Evolutionary conservation across 2,113 vertebrate genomes (phyloP).

Genomic region (Shinisaurus crocodilurus): DNA sequence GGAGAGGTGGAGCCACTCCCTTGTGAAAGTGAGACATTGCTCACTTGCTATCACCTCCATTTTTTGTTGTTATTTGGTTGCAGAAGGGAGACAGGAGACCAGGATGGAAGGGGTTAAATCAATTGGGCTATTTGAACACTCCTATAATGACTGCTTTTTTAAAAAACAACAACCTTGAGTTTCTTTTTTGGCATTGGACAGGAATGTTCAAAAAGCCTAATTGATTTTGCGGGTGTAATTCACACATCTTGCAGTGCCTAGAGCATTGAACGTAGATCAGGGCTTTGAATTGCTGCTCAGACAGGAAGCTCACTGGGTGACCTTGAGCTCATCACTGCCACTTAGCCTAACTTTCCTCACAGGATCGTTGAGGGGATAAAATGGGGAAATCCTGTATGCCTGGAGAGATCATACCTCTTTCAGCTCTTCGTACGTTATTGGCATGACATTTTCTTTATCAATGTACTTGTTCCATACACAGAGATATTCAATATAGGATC

Average conservation of each 20-base stretch:
- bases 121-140: neutral
- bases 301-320: neutral
- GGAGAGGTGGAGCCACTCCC: no score
- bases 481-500: slow-evolving; percentile 85
- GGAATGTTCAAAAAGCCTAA: neutral
- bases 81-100: neutral
- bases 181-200: neutral
- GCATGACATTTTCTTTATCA: slow-evolving; percentile 76
- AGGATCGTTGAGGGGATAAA: neutral
- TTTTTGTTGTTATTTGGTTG: neutral
- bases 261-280: neutral
- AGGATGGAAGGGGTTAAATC: neutral
- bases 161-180: neutral
- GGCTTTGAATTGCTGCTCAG: neutral
- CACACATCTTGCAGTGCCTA: neutral
- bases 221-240: neutral
- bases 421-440: slow-evolving; percentile 83
- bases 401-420: slow-evolving; percentile 75
- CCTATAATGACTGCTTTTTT: neutral
- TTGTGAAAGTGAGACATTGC: no score
- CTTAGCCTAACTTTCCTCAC: neutral
- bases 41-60: neutral
- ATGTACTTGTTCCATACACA: slow-evolving; percentile 82
- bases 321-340: no score
- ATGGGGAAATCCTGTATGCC: neutral